Evolutionary conservation across 2,797 vertebrate species (phyloP).

Genomic region (Garrulus glandarius): DNA sequence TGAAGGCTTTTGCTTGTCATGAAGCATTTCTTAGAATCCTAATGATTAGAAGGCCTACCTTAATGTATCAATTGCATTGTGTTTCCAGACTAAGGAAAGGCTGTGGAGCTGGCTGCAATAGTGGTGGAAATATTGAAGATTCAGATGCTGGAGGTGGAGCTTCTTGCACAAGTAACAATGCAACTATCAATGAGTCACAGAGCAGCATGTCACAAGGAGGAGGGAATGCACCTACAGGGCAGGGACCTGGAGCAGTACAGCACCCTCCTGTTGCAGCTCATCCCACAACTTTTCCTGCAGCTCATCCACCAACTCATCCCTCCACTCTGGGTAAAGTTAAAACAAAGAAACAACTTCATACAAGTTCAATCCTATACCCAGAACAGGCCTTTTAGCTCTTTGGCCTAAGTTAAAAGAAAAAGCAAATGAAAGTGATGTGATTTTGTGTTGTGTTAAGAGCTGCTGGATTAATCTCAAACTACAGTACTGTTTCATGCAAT

Average conservation of each 20-base stretch:
- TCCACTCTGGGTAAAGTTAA: slow-evolving; percentile 76
- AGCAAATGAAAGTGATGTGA: neutral
- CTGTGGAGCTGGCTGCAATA: slow-evolving; percentile 97
- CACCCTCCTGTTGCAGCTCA: slow-evolving; percentile 82
- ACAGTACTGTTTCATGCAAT: neutral
- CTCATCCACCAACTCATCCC: slow-evolving; percentile 54
- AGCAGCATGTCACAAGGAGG: slow-evolving; percentile 85
- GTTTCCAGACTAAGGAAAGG: slow-evolving; percentile 89
- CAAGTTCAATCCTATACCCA: neutral
- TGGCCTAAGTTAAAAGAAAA: neutral
- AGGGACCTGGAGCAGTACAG: slow-evolving; percentile 76
- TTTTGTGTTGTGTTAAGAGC: neutral
- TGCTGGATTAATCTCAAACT: neutral
- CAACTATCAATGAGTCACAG: slow-evolving; percentile 85
- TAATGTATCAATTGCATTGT: neutral
- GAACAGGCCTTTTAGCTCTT: neutral
- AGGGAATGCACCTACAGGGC: slow-evolving; percentile 63
- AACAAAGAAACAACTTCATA: neutral
- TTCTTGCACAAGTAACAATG: slow-evolving; percentile 87
- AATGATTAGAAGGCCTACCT: neutral
- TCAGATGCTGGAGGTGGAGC: slow-evolving; percentile 86
- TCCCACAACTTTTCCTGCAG: slow-evolving; percentile 79
- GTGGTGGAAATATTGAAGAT: slow-evolving; percentile 97
- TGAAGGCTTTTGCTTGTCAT: neutral
- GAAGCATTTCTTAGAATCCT: neutral